Conservation (phyloP, 2,888 invertebrate genomes). For the Axea sp. region DNA sequence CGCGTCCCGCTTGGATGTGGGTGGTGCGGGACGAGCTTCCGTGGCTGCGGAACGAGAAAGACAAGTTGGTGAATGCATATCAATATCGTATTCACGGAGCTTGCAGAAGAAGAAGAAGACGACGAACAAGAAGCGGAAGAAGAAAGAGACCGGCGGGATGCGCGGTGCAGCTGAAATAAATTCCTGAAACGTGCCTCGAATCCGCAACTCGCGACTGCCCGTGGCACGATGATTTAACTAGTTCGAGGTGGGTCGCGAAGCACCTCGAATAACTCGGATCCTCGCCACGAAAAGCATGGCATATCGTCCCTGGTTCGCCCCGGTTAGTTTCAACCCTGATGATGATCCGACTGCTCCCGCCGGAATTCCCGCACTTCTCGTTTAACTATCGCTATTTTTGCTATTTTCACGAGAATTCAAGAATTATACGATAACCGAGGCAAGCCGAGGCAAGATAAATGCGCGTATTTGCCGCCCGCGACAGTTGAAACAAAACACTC, state of each 20-base stretch:
- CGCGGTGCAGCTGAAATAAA: constrained; percentile 72
- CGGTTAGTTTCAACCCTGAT: constrained; percentile 38
- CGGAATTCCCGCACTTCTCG: constrained; percentile 53
- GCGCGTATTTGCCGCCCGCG: constrained; percentile 56
- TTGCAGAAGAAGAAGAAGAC: constrained; percentile 22
- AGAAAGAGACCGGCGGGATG: constrained; percentile 29
- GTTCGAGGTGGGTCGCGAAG: constrained; percentile 62
- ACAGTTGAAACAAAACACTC: constrained; percentile 52
- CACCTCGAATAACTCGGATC: constrained; percentile 48
- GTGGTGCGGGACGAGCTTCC: constrained; percentile 10
- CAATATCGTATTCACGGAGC: constrained; percentile 50
- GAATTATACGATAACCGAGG: constrained; percentile 54
- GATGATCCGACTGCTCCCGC: constrained; percentile 52
- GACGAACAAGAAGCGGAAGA: constrained; percentile 28
- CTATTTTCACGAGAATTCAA: constrained; percentile 47
- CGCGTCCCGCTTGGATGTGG: constrained; percentile 12
- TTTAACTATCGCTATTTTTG: constrained; percentile 58
- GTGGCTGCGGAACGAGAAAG: constrained; percentile 21
- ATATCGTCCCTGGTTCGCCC: constrained; percentile 38
- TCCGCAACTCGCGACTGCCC: constrained; percentile 65
- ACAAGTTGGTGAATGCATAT: constrained; percentile 53
- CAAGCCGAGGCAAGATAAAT: constrained; percentile 46
- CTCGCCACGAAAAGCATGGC: constrained; percentile 43
- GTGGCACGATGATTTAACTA: constrained; percentile 71
- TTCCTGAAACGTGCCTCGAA: constrained; percentile 76